Base-by-base conservation (phyloP, 2,797 vertebrate genomes). In the Podargus strigoides region DNA sequence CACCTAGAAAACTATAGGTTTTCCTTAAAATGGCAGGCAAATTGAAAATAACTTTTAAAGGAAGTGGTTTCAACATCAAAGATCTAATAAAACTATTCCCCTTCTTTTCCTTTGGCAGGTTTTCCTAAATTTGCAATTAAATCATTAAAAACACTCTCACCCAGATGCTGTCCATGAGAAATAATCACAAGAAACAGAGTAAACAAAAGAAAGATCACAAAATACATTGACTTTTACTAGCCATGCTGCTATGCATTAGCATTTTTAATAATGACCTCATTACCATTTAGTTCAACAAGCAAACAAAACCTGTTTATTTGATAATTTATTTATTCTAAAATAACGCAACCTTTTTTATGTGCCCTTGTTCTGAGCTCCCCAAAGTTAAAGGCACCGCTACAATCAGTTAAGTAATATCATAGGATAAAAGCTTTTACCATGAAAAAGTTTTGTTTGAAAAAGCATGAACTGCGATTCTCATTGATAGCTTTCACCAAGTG, bases 381-480 rank as follows among this genome's bases (percentile, higher is more conserved):
- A 90, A 91, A 3, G 78, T 95, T 94, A 96, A 94, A 96, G 94
- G 93, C 95, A 87, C 82, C 30, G 21, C 92, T 85, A 95, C 97
- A 97, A 97, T 96, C 95, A 98, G 98, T 98, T 98, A 97, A 97
- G 98, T 98, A 98, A 99, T 98, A 98, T 98, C 98, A 98, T 97
- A 97, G 98, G 98, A 99, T 98, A 97, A 98, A 98, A 98, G 98
- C 97, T 97, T 98, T 96, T 97, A 94, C 97, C 97, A 95, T 95
- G 97, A 97, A 98, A 94, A 97, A 98, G 97, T 98, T 98, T 98
- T 98, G 98, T 98, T 98, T 98, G 98, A 98, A 98, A 98, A 98
- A 98, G 98, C 98, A 97, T 97, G 98, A 98, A 98, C 98, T 98
- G 98, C 89, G 98, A 98, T 98, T 98, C 98, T 98, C 98, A 97